Evolutionary conservation across 2,888 invertebrate species (phyloP).

Genomic region (Baronia brevicornis): DNA sequence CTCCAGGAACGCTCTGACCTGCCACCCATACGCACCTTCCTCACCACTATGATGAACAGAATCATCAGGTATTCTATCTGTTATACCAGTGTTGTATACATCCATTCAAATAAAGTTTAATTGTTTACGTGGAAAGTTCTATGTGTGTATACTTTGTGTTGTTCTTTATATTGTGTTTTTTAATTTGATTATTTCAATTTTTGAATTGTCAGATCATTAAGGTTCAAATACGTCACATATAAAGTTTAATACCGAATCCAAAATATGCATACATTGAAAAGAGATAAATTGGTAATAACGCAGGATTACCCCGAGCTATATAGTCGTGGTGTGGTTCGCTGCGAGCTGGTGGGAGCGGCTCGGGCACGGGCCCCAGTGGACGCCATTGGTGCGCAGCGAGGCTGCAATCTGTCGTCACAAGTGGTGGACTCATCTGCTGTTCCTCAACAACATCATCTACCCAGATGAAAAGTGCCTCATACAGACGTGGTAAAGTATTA

Average conservation of each 20-base stretch:
- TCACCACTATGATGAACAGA: conserved; percentile 18
- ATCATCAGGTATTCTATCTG: conserved; percentile 13
- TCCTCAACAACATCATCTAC: conserved; percentile 23
- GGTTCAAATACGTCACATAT: neutral
- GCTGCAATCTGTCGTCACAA: conserved; percentile 23
- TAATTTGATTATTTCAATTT: too few relatives aligned
- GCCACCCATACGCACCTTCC: conserved; percentile 14
- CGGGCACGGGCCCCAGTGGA: conserved; percentile 24
- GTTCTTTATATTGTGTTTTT: too few relatives aligned
- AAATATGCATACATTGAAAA: neutral
- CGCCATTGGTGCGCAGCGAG: conserved; percentile 21
- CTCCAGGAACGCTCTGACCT: conserved; percentile 20
- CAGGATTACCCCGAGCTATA: conserved; percentile 25
- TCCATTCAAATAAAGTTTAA: neutral
- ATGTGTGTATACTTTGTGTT: too few relatives aligned
- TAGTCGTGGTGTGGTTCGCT: conserved; percentile 22
- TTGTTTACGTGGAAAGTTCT: too few relatives aligned
- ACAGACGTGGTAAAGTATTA: conserved; percentile 29
- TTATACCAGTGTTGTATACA: conserved; percentile 1
- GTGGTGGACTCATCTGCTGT: conserved; percentile 27
- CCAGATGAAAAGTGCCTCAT: conserved; percentile 22
- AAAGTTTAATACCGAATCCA: neutral
- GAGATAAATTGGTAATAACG: neutral
- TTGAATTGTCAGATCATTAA: too few relatives aligned
- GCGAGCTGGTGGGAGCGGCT: conserved; percentile 25